These are phyloP conservation scores for Centropus unirufus DNA, from an alignment of 2,113 vertebrate genomes.

Conservation along the genomic window DNA sequence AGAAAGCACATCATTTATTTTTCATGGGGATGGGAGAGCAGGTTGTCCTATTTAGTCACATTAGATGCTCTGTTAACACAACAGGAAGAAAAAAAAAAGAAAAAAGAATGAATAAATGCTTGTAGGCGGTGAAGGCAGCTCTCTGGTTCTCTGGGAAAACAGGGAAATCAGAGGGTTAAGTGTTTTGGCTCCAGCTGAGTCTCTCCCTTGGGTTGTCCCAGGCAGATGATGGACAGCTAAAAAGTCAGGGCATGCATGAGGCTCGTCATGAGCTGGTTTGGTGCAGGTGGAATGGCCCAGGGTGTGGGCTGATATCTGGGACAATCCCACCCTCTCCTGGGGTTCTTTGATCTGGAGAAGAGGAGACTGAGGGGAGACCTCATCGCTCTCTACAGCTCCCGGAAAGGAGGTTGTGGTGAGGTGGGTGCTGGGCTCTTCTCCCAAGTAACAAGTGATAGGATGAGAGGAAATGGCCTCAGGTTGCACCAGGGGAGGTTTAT, in stretches of 20 bases:
- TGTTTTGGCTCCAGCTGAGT: neutral
- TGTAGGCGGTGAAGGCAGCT: neutral
- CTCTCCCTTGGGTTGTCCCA: neutral
- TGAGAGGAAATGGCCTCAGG: too few relatives aligned
- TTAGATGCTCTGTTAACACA: slow-evolving; percentile 82
- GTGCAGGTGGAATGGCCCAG: neutral
- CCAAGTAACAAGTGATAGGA: too few relatives aligned
- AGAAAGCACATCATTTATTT: slow-evolving; percentile 74
- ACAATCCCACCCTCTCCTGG: neutral
- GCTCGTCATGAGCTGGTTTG: neutral
- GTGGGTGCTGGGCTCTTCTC: too few relatives aligned
- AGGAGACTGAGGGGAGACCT: too few relatives aligned
- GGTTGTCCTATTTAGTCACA: slow-evolving; percentile 82
- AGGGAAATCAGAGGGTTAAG: slow-evolving; percentile 28
- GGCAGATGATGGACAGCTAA: neutral
- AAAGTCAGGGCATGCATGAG: neutral
- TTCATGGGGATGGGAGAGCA: slow-evolving; percentile 74
- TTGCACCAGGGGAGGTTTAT: too few relatives aligned
- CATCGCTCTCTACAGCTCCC: too few relatives aligned
- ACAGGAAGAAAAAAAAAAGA: slow-evolving; percentile 43
- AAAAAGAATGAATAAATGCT: slow-evolving; percentile 29
- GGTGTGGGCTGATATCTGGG: neutral
- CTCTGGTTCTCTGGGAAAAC: neutral
- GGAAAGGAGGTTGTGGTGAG: too few relatives aligned
- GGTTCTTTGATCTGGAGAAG: too few relatives aligned